Evolutionary conservation across 2,113 vertebrate species (phyloP).

Genomic region (Larimichthys polyactis): DNA sequence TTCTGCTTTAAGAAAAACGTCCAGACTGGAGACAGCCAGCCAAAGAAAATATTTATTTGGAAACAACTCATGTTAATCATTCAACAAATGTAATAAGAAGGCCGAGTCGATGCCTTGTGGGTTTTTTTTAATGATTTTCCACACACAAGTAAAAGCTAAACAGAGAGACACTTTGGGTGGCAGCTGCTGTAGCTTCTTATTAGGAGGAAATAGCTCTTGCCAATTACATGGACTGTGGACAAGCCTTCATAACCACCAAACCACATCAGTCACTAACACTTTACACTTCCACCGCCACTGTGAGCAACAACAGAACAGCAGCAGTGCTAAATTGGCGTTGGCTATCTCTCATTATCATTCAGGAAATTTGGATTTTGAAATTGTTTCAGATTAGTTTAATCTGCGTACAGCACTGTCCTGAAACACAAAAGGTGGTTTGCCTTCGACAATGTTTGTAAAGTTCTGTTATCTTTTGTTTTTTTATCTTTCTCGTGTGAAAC

Average conservation of each 20-base stretch:
- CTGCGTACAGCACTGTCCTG: neutral
- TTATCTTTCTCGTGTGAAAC: neutral
- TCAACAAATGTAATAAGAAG: neutral
- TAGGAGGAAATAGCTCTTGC: conserved; percentile 46
- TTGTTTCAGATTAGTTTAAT: neutral
- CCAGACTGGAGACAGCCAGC: neutral
- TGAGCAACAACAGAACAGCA: neutral
- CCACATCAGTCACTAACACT: conserved; percentile 59
- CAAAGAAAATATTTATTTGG: neutral
- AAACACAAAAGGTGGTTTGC: neutral
- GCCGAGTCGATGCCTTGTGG: neutral
- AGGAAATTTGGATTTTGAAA: neutral
- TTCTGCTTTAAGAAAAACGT: neutral
- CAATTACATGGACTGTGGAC: conserved; percentile 48
- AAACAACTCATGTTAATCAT: neutral
- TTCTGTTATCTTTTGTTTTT: too few species aligned
- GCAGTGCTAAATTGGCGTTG: neutral
- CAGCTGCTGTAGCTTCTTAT: conserved; percentile 41
- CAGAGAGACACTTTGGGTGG: conserved; percentile 28
- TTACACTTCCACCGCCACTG: conserved; percentile 38
- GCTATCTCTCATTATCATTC: neutral
- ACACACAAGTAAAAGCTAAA: neutral
- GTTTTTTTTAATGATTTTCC: conserved; percentile 4
- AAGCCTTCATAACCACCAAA: conserved; percentile 55
- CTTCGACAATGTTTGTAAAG: neutral